phyloP scores from a whole-genome alignment of 2,113 vertebrate species.

The Phylloscopus whistleri region DNA sequence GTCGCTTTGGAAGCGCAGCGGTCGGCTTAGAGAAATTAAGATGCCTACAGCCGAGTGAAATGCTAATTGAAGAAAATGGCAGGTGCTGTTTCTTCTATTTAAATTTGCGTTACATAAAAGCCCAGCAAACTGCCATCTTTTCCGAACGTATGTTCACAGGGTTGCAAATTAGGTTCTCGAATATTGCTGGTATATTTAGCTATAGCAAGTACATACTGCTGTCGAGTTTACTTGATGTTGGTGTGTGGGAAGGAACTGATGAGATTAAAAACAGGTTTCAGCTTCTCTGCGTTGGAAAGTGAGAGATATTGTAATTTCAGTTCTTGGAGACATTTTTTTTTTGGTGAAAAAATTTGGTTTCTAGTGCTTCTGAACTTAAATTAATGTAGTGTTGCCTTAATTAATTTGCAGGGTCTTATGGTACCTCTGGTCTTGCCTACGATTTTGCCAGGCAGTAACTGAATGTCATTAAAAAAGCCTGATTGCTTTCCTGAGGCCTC shows the following conservation, averaged over 20 bases:
- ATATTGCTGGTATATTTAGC: slow-evolving; percentile 31
- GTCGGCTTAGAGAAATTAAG: neutral
- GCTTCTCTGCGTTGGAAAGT: neutral
- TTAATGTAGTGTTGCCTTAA: neutral
- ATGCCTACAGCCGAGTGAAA: neutral
- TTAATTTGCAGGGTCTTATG: neutral
- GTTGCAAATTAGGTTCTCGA: neutral
- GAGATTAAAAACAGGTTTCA: neutral
- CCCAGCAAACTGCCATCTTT: slow-evolving; percentile 28
- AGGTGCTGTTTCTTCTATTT: neutral
- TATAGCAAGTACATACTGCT: slow-evolving; percentile 9
- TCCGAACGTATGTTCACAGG: neutral
- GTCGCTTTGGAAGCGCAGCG: neutral
- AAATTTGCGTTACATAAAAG: slow-evolving; percentile 2
- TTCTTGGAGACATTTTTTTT: neutral
- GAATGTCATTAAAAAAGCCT: neutral
- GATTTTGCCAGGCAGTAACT: neutral
- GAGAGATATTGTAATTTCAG: neutral
- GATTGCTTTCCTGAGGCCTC: neutral
- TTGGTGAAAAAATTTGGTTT: neutral
- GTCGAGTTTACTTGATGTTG: neutral
- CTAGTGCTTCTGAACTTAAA: neutral
- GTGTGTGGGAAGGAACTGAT: slow-evolving; percentile 23
- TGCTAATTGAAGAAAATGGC: neutral
- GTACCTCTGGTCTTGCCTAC: neutral